Evolutionary conservation across 2,113 vertebrate genomes (phyloP).

Genomic region (Pica pica): DNA sequence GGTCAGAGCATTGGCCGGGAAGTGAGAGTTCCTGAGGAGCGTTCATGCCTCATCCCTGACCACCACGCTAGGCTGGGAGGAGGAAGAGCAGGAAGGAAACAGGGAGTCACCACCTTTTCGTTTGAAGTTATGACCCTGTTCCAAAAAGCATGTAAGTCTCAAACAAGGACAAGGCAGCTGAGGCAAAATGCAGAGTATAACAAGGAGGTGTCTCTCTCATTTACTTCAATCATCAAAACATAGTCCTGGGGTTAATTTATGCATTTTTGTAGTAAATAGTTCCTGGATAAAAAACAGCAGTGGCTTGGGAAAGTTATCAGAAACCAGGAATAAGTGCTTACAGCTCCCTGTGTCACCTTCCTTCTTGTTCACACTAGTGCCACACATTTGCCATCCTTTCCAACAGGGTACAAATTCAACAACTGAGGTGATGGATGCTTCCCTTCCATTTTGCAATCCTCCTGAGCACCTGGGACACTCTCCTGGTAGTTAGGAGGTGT

Average conservation of each 20-base stretch:
- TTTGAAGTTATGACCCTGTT: conserved; percentile 38
- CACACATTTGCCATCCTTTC: neutral
- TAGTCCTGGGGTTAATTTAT: neutral
- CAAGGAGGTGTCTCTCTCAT: neutral
- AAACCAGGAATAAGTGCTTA: neutral
- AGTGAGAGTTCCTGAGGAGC: conserved; percentile 34
- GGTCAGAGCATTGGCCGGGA: neutral
- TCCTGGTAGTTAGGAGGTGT: neutral
- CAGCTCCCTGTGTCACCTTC: neutral
- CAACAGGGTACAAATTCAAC: neutral
- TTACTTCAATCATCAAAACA: neutral
- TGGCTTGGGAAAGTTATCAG: neutral
- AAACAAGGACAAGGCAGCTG: neutral
- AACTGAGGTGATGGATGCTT: neutral
- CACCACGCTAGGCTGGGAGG: neutral
- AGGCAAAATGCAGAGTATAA: neutral
- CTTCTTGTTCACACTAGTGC: neutral
- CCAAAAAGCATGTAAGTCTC: neutral
- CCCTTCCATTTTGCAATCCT: neutral
- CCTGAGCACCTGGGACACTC: neutral
- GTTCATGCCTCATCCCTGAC: conserved; percentile 5
- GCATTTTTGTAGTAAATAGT: neutral
- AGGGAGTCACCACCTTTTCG: conserved; percentile 19
- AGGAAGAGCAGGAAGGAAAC: conserved; percentile 57
- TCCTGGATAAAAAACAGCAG: neutral